phyloP scores from a whole-genome alignment of 2,888 invertebrate species.

The Erebia ligea region DNA sequence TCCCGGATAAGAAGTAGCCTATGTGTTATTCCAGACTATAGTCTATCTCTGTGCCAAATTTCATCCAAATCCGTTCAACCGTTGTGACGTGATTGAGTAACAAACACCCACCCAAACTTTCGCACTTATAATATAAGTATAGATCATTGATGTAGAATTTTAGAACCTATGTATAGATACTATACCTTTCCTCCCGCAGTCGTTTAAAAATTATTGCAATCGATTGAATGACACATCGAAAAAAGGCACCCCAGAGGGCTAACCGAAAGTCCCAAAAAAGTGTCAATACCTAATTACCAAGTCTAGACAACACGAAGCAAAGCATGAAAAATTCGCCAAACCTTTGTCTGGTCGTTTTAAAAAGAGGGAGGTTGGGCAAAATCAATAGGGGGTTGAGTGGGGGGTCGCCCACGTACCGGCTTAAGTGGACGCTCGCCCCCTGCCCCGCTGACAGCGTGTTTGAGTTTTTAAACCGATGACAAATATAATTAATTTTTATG shows the following conservation, averaged over 20 bases:
- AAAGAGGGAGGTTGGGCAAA: constrained; percentile 57
- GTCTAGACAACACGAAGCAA: constrained; percentile 45
- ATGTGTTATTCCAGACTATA: too few relatives aligned
- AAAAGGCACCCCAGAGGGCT: constrained; percentile 2
- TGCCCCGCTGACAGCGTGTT: constrained; percentile 39
- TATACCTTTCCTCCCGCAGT: too few relatives aligned
- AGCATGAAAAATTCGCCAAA: constrained; percentile 54
- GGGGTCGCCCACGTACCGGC: constrained; percentile 52
- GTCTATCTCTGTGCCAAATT: too few relatives aligned
- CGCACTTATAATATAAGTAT: too few relatives aligned
- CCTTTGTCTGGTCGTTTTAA: constrained; percentile 70
- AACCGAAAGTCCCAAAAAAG: constrained; percentile 27
- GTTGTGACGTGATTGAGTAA: too few relatives aligned
- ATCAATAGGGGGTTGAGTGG: constrained; percentile 63
- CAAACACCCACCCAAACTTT: too few relatives aligned
- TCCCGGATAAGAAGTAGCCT: too few relatives aligned
- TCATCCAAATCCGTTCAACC: too few relatives aligned
- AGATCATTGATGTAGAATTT: too few relatives aligned
- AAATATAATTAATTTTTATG: constrained; percentile 40
- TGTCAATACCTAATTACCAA: constrained; percentile 39
- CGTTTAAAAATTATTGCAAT: too few relatives aligned
- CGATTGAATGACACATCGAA: constrained; percentile 2
- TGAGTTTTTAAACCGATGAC: constrained; percentile 41
- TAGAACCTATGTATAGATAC: too few relatives aligned
- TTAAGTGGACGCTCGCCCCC: constrained; percentile 50